A percentile compares a stretch with the other conserved stretches of the same genome.
These are phyloP conservation scores for Chaitophorus viminalis DNA, from an alignment of 2,888 invertebrate genomes.

Conservation along the genomic window DNA sequence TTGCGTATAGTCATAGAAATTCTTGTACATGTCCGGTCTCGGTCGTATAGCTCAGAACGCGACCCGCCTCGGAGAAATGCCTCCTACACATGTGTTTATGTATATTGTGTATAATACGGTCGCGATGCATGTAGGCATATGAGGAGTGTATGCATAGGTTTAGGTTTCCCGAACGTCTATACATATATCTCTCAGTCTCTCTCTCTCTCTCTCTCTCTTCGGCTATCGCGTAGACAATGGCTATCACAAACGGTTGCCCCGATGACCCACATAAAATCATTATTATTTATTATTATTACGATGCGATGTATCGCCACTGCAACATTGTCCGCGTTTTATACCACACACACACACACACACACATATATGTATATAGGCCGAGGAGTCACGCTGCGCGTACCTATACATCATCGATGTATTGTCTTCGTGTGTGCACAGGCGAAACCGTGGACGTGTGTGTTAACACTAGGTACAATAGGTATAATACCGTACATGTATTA, in stretches of 20 bases:
- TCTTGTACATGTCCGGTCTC: background rate
- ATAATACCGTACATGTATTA: no score
- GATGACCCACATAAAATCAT: constrained; percentile 44
- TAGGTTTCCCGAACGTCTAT: background rate
- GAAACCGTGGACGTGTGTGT: no score
- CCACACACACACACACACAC: background rate
- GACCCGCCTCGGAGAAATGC: constrained; percentile 5
- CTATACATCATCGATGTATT: background rate
- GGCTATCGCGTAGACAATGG: constrained; percentile 1
- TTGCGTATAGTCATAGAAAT: background rate
- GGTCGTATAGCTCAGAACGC: background rate
- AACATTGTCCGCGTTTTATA: background rate
- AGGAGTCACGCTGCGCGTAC: background rate
- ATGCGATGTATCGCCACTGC: background rate
- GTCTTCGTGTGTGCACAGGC: background rate
- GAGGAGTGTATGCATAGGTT: no score
- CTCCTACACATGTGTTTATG: background rate
- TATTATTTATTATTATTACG: background rate
- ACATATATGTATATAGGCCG: background rate
- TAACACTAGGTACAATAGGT: no score
- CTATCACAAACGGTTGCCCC: constrained; percentile 27
- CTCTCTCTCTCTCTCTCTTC: constrained; percentile 7
- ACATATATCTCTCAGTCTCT: background rate
- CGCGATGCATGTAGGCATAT: no score
- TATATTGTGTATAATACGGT: no score